Evolutionary conservation across 2,888 invertebrate genomes (phyloP), one percentile per base, ranked within the genome.

Genomic region (Omphaloscelis lunosa): DNA sequence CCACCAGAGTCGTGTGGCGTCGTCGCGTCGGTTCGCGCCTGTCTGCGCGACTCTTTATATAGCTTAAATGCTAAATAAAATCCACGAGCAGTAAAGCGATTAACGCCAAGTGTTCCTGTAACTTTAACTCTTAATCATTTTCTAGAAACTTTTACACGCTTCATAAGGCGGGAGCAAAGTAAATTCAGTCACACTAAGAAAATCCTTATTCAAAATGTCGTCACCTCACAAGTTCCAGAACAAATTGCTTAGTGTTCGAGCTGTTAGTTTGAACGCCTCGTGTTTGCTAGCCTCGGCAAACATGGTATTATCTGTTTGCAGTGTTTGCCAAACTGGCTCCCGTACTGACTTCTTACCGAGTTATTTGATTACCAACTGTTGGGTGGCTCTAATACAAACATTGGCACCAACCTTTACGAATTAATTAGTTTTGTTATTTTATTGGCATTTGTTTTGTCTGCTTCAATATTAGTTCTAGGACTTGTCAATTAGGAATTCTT

Each of bases 211-310:
- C 79, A 79, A 82, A 85, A 75, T 82, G 75, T 73, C 70, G 75
- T 77, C 77, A 85, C 78, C 83, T 83, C 73, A 67, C 58, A 77
- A 86, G 75, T 87, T 77, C 80, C 83, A 74, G 75, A 83, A 89
- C 89, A 91, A 90, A 89, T 90, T 88, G 84, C 88, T 86, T 87
- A 87, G 86, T 86, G 81, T 84, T 83, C 71, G 70, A 75, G 77
- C 75, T 82, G 83, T 86, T 83, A 86, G 85, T 88, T 83, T 75
- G 82, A 75, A 79, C 85, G 75, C 77, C 62, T 76, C 34, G 79
- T 86, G 83, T 88, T 88, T 89, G 79, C 59, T 84, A 77, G 79
- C 79, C 75, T 86, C 78, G 65, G 66, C 86, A 88, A 86, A 89
- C 85, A 89, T 70, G 72, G 83, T 74, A 88, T 89, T 87, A 90